Evolutionary conservation across 2,888 invertebrate species (phyloP).

Genomic region (Boloria euphrosyne): DNA sequence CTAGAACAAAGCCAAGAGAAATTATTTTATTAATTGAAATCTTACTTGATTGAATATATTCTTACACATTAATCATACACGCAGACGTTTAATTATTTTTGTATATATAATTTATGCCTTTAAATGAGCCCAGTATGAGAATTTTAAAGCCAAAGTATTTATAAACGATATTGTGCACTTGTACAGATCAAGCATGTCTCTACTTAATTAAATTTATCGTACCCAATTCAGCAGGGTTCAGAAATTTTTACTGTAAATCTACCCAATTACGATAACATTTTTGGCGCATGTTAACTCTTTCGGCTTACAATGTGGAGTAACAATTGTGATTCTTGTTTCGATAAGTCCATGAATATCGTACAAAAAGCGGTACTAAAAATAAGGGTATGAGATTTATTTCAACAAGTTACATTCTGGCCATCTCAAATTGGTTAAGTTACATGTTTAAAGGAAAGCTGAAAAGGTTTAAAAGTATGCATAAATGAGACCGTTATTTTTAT

Average conservation of each 20-base stretch:
- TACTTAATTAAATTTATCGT: conserved; percentile 28
- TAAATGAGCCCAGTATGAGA: neutral
- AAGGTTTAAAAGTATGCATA: conserved; percentile 62
- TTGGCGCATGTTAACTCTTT: conserved; percentile 27
- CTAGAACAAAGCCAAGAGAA: conserved; percentile 26
- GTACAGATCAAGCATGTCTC: conserved; percentile 20
- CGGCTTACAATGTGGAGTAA: conserved; percentile 31
- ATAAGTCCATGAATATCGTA: conserved; percentile 39
- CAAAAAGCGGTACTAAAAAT: conserved; percentile 43
- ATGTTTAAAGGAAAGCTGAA: conserved; percentile 49
- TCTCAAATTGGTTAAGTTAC: conserved; percentile 47
- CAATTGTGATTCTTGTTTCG: conserved; percentile 40
- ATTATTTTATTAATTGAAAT: conserved; percentile 21
- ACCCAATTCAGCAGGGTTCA: conserved; percentile 13
- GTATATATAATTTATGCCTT: neutral
- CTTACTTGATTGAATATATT: neutral
- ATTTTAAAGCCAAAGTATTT: neutral
- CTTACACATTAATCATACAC: too few relatives aligned
- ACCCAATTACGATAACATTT: conserved; percentile 35
- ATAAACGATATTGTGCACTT: neutral
- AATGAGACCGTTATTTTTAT: conserved; percentile 49
- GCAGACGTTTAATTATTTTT: too few relatives aligned
- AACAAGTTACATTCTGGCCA: conserved; percentile 41
- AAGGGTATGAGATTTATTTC: conserved; percentile 42
- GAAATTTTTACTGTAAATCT: conserved; percentile 27